A percentile compares a stretch with the other conserved stretches of the same genome.
Evolutionary conservation across 1,140 invertebrate genomes (phyloP).

Genomic region (Cydia splendana): DNA sequence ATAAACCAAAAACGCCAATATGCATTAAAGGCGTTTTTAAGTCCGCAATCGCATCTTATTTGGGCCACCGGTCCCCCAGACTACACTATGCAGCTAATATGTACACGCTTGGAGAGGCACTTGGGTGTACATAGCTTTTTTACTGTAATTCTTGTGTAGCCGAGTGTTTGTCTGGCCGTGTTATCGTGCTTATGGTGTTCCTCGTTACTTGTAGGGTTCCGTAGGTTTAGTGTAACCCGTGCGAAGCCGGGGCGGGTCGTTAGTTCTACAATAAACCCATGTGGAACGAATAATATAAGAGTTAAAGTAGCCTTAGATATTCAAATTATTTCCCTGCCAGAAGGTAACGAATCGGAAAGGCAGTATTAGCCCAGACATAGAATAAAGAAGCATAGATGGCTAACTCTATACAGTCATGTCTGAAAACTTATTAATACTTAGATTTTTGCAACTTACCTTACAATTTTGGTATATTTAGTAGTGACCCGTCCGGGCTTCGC

Average conservation of each 20-base stretch:
- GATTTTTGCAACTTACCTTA: too few species aligned
- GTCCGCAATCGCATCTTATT: neutral
- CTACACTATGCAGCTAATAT: slow-evolving; percentile 10
- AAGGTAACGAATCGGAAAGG: slow-evolving; percentile 11
- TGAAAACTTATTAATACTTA: too few species aligned
- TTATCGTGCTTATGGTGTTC: neutral
- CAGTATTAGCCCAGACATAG: neutral
- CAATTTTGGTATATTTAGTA: too few species aligned
- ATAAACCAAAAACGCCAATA: too few species aligned
- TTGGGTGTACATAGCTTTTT: slow-evolving; percentile 5
- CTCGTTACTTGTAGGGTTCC: neutral
- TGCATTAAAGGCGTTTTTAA: too few species aligned
- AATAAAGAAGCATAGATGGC: too few species aligned
- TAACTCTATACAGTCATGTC: too few species aligned
- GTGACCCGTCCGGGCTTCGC: too few species aligned
- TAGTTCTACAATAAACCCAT: too few species aligned
- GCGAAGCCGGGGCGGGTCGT: too few species aligned
- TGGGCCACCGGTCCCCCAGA: neutral
- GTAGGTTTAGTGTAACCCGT: too few species aligned
- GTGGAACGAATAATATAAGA: neutral
- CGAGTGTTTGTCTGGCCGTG: slow-evolving; percentile 3
- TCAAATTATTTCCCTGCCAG: slow-evolving; percentile 5
- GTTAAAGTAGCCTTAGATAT: slow-evolving; percentile 1
- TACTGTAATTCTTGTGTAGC: slow-evolving; percentile 8
- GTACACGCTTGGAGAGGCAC: neutral